Percentiles rank a stretch among this genome's conserved stretches.
These are phyloP conservation scores for Bos javanicus DNA, from an alignment of 2,113 vertebrate species.

Conservation along the genomic window DNA sequence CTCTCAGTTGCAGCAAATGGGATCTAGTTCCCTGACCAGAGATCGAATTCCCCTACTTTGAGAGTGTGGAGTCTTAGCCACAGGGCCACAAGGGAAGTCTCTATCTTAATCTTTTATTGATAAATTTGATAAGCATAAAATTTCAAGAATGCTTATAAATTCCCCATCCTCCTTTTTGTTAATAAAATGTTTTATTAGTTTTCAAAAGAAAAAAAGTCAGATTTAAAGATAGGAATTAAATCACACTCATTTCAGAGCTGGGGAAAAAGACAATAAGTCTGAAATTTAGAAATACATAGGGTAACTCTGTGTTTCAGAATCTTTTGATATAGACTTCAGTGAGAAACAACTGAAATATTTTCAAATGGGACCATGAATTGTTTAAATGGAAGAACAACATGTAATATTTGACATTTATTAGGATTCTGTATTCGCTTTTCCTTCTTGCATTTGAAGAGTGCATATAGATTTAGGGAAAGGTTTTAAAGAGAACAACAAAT, in stretches of 20 bases:
- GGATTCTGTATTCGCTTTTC: not conserved
- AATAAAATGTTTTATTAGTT: not conserved
- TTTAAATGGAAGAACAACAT: not conserved
- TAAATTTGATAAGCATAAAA: not conserved
- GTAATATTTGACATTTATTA: not conserved
- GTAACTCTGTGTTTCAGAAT: not conserved
- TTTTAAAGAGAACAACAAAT: slow-evolving; percentile 23
- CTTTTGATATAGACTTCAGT: not conserved
- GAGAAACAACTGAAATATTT: not conserved
- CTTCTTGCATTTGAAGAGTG: not conserved
- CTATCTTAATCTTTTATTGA: not conserved
- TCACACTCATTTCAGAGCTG: not conserved
- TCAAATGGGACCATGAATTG: not conserved
- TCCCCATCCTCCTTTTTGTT: not conserved
- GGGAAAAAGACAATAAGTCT: not conserved
- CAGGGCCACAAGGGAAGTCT: not conserved
- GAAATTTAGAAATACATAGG: not conserved
- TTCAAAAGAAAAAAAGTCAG: not conserved
- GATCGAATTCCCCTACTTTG: not conserved
- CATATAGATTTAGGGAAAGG: not conserved
- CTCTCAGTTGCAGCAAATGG: not conserved
- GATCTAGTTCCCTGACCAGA: not conserved
- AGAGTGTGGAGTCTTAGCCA: not conserved
- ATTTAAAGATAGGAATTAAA: not conserved
- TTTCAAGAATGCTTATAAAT: not conserved